phyloP scores from a whole-genome alignment of 2,888 invertebrate genomes.

The Tineola bisselliella region DNA sequence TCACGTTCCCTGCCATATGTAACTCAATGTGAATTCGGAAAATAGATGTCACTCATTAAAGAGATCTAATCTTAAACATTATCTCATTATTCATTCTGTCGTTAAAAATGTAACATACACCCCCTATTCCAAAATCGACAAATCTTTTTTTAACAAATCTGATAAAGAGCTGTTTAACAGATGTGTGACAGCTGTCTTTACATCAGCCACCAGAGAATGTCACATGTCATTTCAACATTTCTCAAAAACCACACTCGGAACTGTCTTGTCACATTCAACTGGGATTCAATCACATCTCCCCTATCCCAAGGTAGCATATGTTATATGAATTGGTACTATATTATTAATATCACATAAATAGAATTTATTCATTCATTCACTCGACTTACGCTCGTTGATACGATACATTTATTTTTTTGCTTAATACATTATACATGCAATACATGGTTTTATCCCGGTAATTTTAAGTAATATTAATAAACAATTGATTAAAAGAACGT shows the following conservation, averaged over 20 bases:
- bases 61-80: not conserved
- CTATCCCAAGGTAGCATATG: not conserved
- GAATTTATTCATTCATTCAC: not conserved
- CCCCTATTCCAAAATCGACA: not conserved
- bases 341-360: not conserved
- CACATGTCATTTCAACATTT: conserved; percentile 6
- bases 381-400: not conserved
- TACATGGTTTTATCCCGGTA: too few relatives aligned
- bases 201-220: conserved; percentile 2
- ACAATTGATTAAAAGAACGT: too few relatives aligned
- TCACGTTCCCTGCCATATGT: too few relatives aligned
- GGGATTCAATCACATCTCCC: conserved; percentile 5
- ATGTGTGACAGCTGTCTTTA: conserved; percentile 11
- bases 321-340: not conserved
- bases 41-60: not conserved
- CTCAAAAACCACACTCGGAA: not conserved
- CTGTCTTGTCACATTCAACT: not conserved
- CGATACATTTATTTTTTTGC: not conserved
- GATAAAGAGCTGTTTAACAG: conserved; percentile 8
- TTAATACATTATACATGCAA: too few relatives aligned
- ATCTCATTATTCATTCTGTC: conserved; percentile 2
- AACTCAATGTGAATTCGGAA: not conserved
- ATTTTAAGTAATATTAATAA: too few relatives aligned
- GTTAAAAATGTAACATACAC: not conserved
- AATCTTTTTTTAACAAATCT: conserved; percentile 7